Evolutionary conservation across 2,888 invertebrate genomes (phyloP).

Genomic region (Pseudococcus viburni): DNA sequence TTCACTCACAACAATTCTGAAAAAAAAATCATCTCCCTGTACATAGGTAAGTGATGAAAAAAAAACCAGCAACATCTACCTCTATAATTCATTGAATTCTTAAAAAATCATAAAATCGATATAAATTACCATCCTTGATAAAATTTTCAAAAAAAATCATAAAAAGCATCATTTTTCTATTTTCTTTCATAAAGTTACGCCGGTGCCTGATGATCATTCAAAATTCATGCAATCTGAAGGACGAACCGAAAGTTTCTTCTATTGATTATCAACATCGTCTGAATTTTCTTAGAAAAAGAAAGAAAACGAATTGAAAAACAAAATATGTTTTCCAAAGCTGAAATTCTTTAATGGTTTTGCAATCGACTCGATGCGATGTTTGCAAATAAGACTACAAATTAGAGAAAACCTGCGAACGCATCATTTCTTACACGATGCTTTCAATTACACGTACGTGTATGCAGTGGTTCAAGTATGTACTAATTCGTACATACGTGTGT

Average conservation of each 20-base stretch:
- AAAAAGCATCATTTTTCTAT: neutral
- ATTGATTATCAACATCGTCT: neutral
- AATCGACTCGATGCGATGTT: conserved; percentile 26
- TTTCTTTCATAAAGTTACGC: neutral
- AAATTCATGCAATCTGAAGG: neutral
- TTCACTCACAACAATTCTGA: no score
- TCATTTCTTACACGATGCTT: conserved; percentile 30
- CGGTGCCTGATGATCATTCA: no score
- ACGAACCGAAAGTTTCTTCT: neutral
- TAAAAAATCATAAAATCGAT: no score
- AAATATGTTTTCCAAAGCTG: neutral
- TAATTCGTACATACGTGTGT: neutral
- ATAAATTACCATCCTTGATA: neutral
- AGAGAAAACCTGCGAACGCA: conserved; percentile 56
- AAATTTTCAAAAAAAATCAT: neutral
- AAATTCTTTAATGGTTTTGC: conserved; percentile 31
- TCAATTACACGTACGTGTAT: conserved; percentile 15
- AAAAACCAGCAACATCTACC: no score
- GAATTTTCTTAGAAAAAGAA: neutral
- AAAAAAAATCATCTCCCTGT: no score
- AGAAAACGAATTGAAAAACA: neutral
- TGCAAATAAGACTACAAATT: neutral
- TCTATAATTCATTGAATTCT: no score
- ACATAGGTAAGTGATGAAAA: no score
- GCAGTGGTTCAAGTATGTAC: neutral